A percentile compares a stretch with the other conserved stretches of the same genome.
phyloP scores from a whole-genome alignment of 2,888 invertebrate species.

The Leptothorax acervorum region DNA sequence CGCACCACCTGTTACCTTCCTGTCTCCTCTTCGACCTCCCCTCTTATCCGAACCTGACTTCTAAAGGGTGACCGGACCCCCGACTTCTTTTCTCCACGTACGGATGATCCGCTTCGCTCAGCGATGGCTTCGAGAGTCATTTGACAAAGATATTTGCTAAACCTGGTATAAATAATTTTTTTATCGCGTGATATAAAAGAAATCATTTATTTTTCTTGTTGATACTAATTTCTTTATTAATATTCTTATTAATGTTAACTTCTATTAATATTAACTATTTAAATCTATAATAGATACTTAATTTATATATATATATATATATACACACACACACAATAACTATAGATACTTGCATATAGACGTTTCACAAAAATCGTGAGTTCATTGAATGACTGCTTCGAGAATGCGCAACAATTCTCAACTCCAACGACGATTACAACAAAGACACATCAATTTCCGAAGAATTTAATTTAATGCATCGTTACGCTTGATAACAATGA shows the following conservation, averaged over 20 bases:
- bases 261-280: neutral
- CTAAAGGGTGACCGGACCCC: slow-evolving; percentile 71
- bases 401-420: neutral
- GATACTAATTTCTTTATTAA: neutral
- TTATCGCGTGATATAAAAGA: neutral
- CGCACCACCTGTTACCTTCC: slow-evolving; percentile 83
- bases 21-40: slow-evolving; percentile 68
- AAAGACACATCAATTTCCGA: neutral
- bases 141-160: slow-evolving; percentile 14
- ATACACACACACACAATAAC: no score
- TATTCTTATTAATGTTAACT: neutral
- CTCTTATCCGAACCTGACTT: slow-evolving; percentile 54
- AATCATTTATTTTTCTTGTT: neutral
- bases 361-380: neutral
- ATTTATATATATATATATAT: no score
- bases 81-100: slow-evolving; percentile 59
- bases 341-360: neutral
- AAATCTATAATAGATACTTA: neutral
- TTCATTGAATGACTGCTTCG: neutral
- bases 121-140: slow-evolving; percentile 18
- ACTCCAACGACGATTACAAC: neutral
- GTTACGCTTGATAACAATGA: neutral
- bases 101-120: slow-evolving; percentile 39
- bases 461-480: neutral
- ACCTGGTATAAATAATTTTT: neutral